These are phyloP conservation scores for Euthynnus affinis DNA, from an alignment of 2,797 vertebrate species.

Conservation along the genomic window DNA sequence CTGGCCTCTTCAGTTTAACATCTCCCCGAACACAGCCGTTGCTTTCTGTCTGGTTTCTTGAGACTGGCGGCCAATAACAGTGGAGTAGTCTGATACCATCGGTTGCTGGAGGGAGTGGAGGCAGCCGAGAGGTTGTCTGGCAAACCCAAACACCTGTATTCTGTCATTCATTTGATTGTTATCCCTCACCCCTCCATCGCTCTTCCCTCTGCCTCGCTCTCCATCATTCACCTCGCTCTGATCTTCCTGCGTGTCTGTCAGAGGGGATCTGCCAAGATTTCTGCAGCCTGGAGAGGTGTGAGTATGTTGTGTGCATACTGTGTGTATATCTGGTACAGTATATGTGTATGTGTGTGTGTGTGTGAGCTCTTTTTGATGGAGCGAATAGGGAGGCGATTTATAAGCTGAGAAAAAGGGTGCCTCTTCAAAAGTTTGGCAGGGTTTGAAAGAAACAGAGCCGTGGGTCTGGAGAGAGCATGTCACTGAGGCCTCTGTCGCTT, in stretches of 20 bases:
- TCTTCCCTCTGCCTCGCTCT: conserved; percentile 73
- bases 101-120: conserved; percentile 88
- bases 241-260: conserved; percentile 92
- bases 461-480: conserved; percentile 79
- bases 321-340: conserved; percentile 48
- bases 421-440: conserved; percentile 88
- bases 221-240: conserved; percentile 92
- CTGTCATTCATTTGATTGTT: conserved; percentile 94
- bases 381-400: conserved; percentile 89
- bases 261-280: conserved; percentile 90
- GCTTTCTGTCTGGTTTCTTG: conserved; percentile 61
- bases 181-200: conserved; percentile 84
- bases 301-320: conserved; percentile 48
- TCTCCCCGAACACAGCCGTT: conserved; percentile 48
- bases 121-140: conserved; percentile 91
- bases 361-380: conserved; percentile 49
- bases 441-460: conserved; percentile 85
- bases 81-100: conserved; percentile 92
- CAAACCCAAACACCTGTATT: conserved; percentile 98
- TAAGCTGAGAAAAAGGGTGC: conserved; percentile 89
- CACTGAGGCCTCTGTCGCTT: conserved; percentile 57
- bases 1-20: conserved; percentile 58
- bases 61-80: conserved; percentile 90
- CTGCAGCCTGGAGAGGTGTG: conserved; percentile 83
- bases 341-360: conserved; percentile 33